Percentiles rank a stretch among this genome's conserved stretches.
Evolutionary conservation across 2,797 vertebrate species (phyloP).

Genomic region (Falco cherrug): DNA sequence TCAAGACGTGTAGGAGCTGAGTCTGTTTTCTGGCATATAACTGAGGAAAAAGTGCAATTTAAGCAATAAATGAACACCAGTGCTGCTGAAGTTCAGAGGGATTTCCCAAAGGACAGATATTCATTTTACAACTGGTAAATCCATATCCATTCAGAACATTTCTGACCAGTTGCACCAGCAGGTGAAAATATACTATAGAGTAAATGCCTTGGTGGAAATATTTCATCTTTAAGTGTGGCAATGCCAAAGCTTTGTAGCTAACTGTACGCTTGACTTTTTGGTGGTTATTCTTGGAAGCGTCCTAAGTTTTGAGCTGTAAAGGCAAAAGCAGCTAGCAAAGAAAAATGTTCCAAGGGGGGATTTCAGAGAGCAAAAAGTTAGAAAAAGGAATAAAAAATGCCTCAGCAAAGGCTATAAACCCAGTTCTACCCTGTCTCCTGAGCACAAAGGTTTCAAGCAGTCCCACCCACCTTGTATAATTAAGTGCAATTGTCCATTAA

Average conservation of each 20-base stretch:
- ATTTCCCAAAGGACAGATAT: not conserved
- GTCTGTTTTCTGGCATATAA: not conserved
- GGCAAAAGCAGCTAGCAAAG: not conserved
- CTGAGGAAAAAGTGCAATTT: not conserved
- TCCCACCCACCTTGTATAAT: not conserved
- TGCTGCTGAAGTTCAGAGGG: not conserved
- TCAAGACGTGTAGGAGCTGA: not conserved
- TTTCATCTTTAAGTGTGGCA: not conserved
- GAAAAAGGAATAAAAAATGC: not conserved
- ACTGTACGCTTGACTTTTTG: not conserved
- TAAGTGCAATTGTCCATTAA: not conserved
- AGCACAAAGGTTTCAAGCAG: not conserved
- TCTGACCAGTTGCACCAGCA: not conserved
- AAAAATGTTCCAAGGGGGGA: not conserved
- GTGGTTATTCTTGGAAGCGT: not conserved
- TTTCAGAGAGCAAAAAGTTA: not conserved
- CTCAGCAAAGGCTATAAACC: not conserved
- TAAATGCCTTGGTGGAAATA: not conserved
- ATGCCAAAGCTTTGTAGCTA: not conserved
- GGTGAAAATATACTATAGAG: not conserved
- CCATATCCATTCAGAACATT: not conserved
- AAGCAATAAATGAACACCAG: not conserved
- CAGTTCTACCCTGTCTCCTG: not conserved
- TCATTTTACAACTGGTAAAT: not conserved
- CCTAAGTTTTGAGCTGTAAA: not conserved